Evolutionary conservation across 2,797 vertebrate species (phyloP).

Genomic region (Bucorvus abyssinicus): DNA sequence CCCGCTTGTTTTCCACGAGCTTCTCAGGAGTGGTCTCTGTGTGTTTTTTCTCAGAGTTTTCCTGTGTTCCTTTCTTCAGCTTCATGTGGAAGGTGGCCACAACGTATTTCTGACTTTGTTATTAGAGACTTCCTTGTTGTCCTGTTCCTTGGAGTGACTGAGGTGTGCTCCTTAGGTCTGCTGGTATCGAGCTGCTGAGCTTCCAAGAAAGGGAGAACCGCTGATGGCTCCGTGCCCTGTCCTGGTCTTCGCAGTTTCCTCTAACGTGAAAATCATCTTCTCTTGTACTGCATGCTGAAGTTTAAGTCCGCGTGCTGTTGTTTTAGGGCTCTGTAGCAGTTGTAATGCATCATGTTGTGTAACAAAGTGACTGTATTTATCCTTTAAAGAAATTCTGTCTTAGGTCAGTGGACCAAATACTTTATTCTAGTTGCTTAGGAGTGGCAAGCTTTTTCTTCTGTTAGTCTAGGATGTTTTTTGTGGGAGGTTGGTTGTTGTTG

Average conservation of each 20-base stretch:
- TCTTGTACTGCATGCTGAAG: accelerated
- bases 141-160: not conserved
- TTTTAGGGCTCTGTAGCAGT: not conserved
- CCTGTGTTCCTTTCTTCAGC: not conserved
- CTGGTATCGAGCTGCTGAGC: not conserved
- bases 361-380: not conserved
- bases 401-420: not conserved
- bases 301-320: not conserved
- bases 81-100: not conserved
- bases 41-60: not conserved
- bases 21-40: not conserved
- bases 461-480: not conserved
- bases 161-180: not conserved
- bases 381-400: not conserved
- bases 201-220: not conserved
- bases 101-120: not conserved
- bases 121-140: not conserved
- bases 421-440: not conserved
- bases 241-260: not conserved
- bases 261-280: not conserved
- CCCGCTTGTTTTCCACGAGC: not conserved
- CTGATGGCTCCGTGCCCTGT: not conserved
- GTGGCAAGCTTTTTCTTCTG: not conserved
- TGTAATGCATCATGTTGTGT: not conserved
- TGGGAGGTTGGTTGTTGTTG: not conserved